These are phyloP conservation scores for Pseudomyrmex gracilis DNA, from an alignment of 1,140 invertebrate species.

Conservation along the genomic window DNA sequence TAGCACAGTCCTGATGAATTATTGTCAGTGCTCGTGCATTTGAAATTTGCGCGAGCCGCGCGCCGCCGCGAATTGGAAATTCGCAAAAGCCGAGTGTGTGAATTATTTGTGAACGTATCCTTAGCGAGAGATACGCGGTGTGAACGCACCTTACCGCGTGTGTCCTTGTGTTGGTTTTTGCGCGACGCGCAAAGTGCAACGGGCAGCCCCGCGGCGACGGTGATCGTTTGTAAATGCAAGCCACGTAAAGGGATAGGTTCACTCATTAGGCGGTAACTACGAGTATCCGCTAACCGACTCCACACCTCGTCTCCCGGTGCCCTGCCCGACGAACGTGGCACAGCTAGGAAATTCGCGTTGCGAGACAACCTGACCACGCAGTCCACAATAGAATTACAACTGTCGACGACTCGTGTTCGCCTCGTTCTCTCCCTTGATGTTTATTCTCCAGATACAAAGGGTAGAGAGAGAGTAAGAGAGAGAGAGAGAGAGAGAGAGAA, in stretches of 20 bases:
- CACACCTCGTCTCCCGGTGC: constrained; percentile 47
- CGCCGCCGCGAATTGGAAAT: constrained; percentile 41
- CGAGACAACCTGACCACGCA: constrained; percentile 49
- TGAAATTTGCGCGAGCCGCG: constrained; percentile 13
- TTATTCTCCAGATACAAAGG: constrained; percentile 55
- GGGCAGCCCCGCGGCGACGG: neutral
- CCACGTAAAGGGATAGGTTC: constrained; percentile 75
- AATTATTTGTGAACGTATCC: constrained; percentile 52
- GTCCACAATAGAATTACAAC: constrained; percentile 62
- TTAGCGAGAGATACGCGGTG: neutral
- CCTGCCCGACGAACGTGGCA: constrained; percentile 22
- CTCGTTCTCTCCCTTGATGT: constrained; percentile 43
- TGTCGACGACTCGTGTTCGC: constrained; percentile 51
- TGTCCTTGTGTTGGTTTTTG: constrained; percentile 41
- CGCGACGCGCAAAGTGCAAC: constrained; percentile 10
- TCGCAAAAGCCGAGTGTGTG: constrained; percentile 53
- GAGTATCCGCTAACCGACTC: constrained; percentile 67
- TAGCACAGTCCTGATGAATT: constrained; percentile 17
- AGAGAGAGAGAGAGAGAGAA: neutral
- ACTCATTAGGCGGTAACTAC: constrained; percentile 75
- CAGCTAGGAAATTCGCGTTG: constrained; percentile 65
- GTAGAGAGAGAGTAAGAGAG: constrained; percentile 4
- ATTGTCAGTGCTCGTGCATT: constrained; percentile 35
- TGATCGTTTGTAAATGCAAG: constrained; percentile 63
- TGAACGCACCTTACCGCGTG: constrained; percentile 4